These are phyloP conservation scores for Platysteira castanea DNA, from an alignment of 2,113 vertebrate species.

Conservation along the genomic window DNA sequence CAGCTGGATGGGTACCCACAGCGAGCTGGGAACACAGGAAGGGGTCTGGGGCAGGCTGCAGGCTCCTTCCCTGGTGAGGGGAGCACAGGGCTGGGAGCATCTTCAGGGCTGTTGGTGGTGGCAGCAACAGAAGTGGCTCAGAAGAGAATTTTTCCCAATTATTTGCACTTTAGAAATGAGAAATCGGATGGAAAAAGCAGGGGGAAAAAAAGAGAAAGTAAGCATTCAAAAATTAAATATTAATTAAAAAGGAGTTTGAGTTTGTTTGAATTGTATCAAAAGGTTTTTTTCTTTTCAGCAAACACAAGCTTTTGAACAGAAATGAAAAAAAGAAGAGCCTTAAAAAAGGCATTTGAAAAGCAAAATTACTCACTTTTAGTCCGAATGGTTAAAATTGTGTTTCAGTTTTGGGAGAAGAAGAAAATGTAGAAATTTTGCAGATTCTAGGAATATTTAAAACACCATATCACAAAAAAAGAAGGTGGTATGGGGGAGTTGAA, in stretches of 20 bases:
- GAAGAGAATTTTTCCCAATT: neutral
- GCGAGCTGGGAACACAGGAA: rapidly evolving
- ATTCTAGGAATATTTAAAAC: neutral
- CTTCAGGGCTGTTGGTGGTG: neutral
- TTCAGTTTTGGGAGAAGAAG: neutral
- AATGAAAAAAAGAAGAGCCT: neutral
- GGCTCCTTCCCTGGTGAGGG: neutral
- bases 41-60: neutral
- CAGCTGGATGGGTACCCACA: rapidly evolving
- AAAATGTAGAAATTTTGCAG: neutral
- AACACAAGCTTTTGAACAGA: neutral
- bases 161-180: neutral
- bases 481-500: neutral
- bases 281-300: neutral
- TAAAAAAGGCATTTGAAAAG: neutral
- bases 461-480: neutral
- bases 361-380: neutral
- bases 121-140: neutral
- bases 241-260: neutral
- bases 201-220: neutral
- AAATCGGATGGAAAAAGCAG: neutral
- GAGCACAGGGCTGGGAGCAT: neutral
- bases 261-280: neutral
- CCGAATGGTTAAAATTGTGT: neutral
- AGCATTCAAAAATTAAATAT: neutral